Evolutionary conservation across 2,888 invertebrate species (phyloP), one percentile per base, ranked within the genome.

Genomic region (Dyspetes luteomarginatus): DNA sequence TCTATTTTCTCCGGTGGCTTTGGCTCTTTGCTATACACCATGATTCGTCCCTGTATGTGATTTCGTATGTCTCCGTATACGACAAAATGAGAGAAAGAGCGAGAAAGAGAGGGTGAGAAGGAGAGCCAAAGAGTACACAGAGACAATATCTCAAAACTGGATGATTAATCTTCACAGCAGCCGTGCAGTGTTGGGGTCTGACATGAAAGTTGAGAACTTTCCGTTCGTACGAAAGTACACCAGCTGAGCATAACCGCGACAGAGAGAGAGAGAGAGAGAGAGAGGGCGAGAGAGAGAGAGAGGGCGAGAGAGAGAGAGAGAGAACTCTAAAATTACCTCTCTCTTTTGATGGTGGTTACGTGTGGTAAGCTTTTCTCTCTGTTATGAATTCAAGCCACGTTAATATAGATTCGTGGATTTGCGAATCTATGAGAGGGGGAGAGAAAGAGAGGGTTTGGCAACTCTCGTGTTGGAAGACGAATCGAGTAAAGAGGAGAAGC

Each of bases 331-430:
- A 58, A 73, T 82, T 79, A 73, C 68, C 64, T 58, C 56, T 69
- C 62, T 64, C 58, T 41, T n/a, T n/a, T n/a, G n/a, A n/a, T 55
- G 56, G 50, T 43, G 48, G 60, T 50, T 55, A 62, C 52, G 55
- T 73, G 52, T 45, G 76, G 26, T 72, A 50, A 30, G 65, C 50
- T 64, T 73, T 55, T 17, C 67, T 48, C 72, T 62, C 60, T 75
- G 82, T 82, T 83, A 81, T 75, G 73, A 81, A 83, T 81, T 76
- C 78, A 73, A 81, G 73, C 60, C 78, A 78, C 81, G 81, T 78
- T 78, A 81, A 83, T n/a, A n/a, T n/a, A n/a, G n/a, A n/a, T n/a
- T n/a, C n/a, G n/a, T 81, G 78, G 78, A 81, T 81, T 81, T 65
- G 64, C 78, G 68, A 58, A 73, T 77, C 64, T 30, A 30, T 12